Percentiles rank a stretch among this genome's conserved stretches.
Evolutionary conservation across 1,140 invertebrate genomes (phyloP).

Genomic region (Plodia interpunctella): DNA sequence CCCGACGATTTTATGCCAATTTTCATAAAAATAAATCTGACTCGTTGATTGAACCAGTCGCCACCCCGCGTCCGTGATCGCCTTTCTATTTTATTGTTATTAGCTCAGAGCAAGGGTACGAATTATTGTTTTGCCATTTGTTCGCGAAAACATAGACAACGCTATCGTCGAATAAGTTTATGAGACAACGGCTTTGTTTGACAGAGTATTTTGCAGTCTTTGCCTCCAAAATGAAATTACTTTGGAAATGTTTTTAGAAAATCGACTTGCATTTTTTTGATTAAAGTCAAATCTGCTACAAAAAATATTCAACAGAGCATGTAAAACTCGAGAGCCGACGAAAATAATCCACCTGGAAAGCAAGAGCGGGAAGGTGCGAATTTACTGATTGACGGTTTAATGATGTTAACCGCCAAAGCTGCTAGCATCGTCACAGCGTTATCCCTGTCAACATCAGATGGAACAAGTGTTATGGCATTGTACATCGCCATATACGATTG

Average conservation of each 20-base stretch:
- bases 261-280: not conserved
- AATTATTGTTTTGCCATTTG: constrained; percentile 73
- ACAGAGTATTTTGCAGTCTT: not conserved
- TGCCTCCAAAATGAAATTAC: not conserved
- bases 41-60: constrained; percentile 74
- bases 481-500: constrained; percentile 46
- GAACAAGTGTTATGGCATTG: constrained; percentile 63
- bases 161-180: constrained; percentile 25
- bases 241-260: not conserved
- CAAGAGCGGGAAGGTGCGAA: not conserved
- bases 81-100: constrained; percentile 76
- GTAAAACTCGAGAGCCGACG: not conserved
- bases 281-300: not conserved
- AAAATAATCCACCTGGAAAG: not conserved
- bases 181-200: constrained; percentile 11
- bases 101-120: constrained; percentile 67
- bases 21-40: constrained; percentile 77
- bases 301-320: too few species aligned
- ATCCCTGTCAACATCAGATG: constrained; percentile 46
- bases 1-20: constrained; percentile 74
- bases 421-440: constrained; percentile 27
- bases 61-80: constrained; percentile 58
- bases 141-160: constrained; percentile 48
- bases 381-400: not conserved
- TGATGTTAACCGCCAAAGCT: constrained; percentile 34